phyloP scores from a whole-genome alignment of 2,888 invertebrate species.

The Brenthis hecate region DNA sequence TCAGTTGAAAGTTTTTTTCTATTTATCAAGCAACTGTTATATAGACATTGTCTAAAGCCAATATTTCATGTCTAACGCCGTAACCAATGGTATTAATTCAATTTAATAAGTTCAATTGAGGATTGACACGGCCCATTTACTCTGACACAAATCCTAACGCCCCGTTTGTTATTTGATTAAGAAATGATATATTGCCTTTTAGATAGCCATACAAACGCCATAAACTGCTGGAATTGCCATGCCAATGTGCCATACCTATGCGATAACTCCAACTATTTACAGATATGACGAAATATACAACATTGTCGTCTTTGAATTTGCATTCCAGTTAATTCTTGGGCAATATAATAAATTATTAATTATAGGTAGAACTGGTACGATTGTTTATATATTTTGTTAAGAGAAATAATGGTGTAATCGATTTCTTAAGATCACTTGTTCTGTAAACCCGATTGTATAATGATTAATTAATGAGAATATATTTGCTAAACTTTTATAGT shows the following conservation, averaged over 20 bases:
- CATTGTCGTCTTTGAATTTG: neutral
- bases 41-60: constrained; percentile 32
- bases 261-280: neutral
- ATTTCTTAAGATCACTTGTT: too few relatives aligned
- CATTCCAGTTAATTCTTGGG: neutral
- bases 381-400: too few relatives aligned
- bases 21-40: neutral
- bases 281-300: constrained; percentile 1
- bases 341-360: neutral
- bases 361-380: too few relatives aligned
- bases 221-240: constrained; percentile 4
- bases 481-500: too few relatives aligned
- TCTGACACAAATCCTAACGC: constrained; percentile 60
- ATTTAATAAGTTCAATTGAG: constrained; percentile 75
- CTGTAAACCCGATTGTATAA: too few relatives aligned
- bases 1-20: neutral
- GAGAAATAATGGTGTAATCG: too few relatives aligned
- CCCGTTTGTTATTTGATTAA: constrained; percentile 56
- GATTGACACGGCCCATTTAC: constrained; percentile 67
- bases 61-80: constrained; percentile 63
- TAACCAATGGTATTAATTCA: constrained; percentile 58
- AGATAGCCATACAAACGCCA: constrained; percentile 34
- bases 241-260: neutral
- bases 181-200: constrained; percentile 42
- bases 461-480: too few relatives aligned